Conservation (phyloP, 2,888 invertebrate species). For the Orthonychiurus folsomi region DNA sequence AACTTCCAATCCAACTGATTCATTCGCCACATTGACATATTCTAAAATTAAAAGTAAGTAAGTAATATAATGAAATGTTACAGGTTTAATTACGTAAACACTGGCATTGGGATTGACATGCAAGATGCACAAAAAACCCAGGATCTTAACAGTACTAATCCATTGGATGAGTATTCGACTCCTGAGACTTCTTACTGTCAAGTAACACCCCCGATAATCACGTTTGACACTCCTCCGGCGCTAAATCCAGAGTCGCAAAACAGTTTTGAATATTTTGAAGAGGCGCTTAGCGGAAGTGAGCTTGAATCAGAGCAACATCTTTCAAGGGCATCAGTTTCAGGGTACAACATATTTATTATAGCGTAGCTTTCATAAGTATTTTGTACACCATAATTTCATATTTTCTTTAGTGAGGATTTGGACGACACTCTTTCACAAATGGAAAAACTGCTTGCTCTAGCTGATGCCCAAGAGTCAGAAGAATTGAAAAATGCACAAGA, state of each 20-base stretch:
- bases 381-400: background rate
- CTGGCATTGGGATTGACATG: no score
- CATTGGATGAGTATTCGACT: slow-evolving; percentile 1
- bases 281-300: background rate
- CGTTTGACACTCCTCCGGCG: background rate
- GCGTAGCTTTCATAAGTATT: no score
- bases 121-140: no score
- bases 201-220: background rate
- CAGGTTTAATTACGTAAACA: no score
- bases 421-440: slow-evolving; percentile 8
- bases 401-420: background rate
- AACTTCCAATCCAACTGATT: no score
- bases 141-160: no score
- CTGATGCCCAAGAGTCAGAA: slow-evolving; percentile 9
- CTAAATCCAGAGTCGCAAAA: background rate
- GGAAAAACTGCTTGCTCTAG: slow-evolving; percentile 8
- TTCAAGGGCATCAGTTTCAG: background rate
- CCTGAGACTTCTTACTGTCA: background rate
- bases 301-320: background rate
- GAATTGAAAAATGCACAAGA: background rate
- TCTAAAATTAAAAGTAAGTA: no score
- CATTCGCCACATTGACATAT: no score
- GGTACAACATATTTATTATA: background rate
- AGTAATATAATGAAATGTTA: no score
- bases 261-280: no score